Evolutionary conservation across 23 tunicate species (phyloP), one percentile per base, ranked within the genome.

Genomic region (Botrylloides violaceus): DNA sequence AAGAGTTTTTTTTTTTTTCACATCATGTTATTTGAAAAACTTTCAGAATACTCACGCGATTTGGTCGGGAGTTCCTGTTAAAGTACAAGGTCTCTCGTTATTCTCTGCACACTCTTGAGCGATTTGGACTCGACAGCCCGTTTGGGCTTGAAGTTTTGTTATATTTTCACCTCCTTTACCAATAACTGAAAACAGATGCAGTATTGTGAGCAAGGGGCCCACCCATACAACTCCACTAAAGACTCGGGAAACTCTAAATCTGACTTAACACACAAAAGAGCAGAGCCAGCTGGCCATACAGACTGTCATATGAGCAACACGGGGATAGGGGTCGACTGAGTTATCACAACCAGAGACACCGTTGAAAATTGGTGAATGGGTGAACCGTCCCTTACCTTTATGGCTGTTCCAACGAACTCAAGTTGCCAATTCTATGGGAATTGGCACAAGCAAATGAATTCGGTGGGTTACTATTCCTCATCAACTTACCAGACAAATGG

Each of bases 81-180:
- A 77, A 21, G 98, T 93, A 77, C 98, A 93, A 6, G 91, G 99
- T 63, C 99, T 68, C 61, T 81, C 92, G 56, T 78, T 87, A 36
- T 83, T 82, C 29, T 81, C 85, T 5, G 79, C 73, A 49, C 92
- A 79, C 4, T 68, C 74, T 64, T 87, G 99, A 0, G 94, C 84
- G 55, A 95, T 89, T 59, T 87, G 96, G 49, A 95, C 83, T 39
- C 99, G 77, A 61, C 99, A 95, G 0, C 99, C 99, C 50, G 96
- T 87, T 53, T 95, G 90, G 27, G 82, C 58, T 68, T 95, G 99
- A 76, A 95, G 80, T 36, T 87, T 66, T 83, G 84, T 95, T 32
- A 95, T 95, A 78, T 95, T 87, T 50, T 95, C 99, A 20, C 99
- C 99, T 18, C 96, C 96, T 34, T 94, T 80, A 20, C 99, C 99